Evolutionary conservation across 2,888 invertebrate species (phyloP).

Genomic region (Schizaphis graminum): DNA sequence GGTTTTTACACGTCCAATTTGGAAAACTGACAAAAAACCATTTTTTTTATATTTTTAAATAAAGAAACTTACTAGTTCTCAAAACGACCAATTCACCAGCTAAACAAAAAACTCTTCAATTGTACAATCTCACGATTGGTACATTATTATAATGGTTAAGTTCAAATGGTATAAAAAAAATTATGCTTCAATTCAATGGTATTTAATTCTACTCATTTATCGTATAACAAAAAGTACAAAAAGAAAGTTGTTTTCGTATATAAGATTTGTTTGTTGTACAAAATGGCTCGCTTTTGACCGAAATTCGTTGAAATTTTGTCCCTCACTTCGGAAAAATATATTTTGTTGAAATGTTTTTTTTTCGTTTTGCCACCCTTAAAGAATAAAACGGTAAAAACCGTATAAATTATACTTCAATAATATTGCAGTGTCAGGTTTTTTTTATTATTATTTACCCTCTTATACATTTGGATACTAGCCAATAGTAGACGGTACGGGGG

Average conservation of each 20-base stretch:
- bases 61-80: neutral
- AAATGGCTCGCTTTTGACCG: neutral
- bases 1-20: neutral
- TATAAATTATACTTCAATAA: conserved; percentile 59
- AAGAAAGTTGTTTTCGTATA: conserved; percentile 3
- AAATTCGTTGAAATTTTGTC: neutral
- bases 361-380: conserved; percentile 13
- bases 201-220: neutral
- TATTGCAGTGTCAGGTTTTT: conserved; percentile 43
- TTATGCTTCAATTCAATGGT: neutral
- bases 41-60: neutral
- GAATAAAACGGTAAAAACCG: conserved; percentile 35
- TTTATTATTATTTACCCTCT: conserved; percentile 51
- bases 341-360: conserved; percentile 42
- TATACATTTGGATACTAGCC: conserved; percentile 46
- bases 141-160: neutral
- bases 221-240: neutral
- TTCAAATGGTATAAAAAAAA: neutral
- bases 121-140: neutral
- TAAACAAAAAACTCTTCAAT: neutral
- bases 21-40: neutral
- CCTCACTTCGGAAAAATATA: neutral
- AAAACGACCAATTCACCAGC: neutral
- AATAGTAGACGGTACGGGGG: neutral
- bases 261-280: neutral